These are phyloP conservation scores for Otolemur garnettii DNA, from an alignment of 2,113 vertebrate genomes.

Conservation along the genomic window DNA sequence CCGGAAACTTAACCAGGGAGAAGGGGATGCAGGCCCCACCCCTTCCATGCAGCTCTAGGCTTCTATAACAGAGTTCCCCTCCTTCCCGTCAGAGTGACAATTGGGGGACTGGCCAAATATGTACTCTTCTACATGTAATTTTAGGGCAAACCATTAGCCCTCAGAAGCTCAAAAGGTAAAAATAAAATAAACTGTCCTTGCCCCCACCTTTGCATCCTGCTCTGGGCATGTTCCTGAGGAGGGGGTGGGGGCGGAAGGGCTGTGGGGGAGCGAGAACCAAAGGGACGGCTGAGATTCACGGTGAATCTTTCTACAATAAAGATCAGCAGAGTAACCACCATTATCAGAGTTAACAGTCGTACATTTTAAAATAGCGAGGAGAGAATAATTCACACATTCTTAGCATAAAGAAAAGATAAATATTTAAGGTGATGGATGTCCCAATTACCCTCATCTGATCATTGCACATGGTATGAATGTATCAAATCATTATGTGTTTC, in stretches of 20 bases:
- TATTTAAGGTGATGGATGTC: background rate
- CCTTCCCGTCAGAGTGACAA: background rate
- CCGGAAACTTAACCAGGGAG: background rate
- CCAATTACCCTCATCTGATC: background rate
- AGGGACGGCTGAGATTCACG: background rate
- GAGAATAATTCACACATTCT: background rate
- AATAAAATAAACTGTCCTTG: background rate
- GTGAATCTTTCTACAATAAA: background rate
- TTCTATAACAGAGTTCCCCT: rapidly evolving
- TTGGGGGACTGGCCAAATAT: background rate
- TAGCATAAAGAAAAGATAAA: background rate
- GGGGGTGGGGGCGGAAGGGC: rapidly evolving
- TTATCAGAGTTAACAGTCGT: background rate
- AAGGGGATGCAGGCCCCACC: background rate
- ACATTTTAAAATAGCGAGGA: background rate
- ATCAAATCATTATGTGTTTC: background rate
- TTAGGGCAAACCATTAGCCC: background rate
- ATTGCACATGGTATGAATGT: background rate
- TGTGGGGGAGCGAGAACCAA: background rate
- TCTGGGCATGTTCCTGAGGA: background rate
- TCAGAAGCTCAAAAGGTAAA: background rate
- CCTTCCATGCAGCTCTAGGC: background rate
- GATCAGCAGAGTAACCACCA: background rate
- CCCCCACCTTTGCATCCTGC: background rate
- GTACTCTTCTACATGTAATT: background rate